Evolutionary conservation across 2,888 invertebrate species (phyloP).

Genomic region (Petrophora chlorosata): DNA sequence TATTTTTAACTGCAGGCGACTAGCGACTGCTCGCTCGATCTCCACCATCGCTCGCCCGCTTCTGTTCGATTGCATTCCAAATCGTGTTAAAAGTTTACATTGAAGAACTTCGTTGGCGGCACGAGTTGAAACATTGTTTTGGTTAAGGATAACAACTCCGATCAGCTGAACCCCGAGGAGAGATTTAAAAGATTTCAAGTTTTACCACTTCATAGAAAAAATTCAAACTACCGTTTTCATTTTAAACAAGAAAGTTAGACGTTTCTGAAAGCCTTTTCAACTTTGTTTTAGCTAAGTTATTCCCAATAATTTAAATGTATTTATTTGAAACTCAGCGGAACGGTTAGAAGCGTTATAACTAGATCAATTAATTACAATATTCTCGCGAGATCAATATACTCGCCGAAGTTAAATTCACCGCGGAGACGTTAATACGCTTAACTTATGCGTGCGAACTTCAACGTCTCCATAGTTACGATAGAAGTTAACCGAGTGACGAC

Average conservation of each 20-base stretch:
- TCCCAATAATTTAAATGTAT: constrained; percentile 36
- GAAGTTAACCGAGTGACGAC: constrained; percentile 62
- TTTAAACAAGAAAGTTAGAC: constrained; percentile 28
- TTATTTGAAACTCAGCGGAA: constrained; percentile 34
- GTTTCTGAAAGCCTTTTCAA: constrained; percentile 34
- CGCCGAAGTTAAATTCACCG: constrained; percentile 58
- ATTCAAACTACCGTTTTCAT: constrained; percentile 27
- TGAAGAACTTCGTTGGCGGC: constrained; percentile 55
- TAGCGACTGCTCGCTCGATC: constrained; percentile 53
- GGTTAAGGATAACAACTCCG: constrained; percentile 55
- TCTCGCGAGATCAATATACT: constrained; percentile 60
- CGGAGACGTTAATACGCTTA: constrained; percentile 70
- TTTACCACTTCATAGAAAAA: constrained; percentile 25
- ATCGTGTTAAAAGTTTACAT: constrained; percentile 72
- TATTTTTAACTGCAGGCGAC: constrained; percentile 59
- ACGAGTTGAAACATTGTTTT: constrained; percentile 59
- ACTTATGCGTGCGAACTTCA: constrained; percentile 69
- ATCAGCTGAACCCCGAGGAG: constrained; percentile 43
- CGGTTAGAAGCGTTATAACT: constrained; percentile 45
- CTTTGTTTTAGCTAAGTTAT: constrained; percentile 24
- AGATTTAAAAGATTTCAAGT: constrained; percentile 33
- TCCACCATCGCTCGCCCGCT: constrained; percentile 60
- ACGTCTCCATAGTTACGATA: constrained; percentile 63
- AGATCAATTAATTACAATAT: constrained; percentile 63
- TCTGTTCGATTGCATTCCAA: constrained; percentile 65